Evolutionary conservation across 2,113 vertebrate genomes (phyloP).

Genomic region (Irena cyanogastra): DNA sequence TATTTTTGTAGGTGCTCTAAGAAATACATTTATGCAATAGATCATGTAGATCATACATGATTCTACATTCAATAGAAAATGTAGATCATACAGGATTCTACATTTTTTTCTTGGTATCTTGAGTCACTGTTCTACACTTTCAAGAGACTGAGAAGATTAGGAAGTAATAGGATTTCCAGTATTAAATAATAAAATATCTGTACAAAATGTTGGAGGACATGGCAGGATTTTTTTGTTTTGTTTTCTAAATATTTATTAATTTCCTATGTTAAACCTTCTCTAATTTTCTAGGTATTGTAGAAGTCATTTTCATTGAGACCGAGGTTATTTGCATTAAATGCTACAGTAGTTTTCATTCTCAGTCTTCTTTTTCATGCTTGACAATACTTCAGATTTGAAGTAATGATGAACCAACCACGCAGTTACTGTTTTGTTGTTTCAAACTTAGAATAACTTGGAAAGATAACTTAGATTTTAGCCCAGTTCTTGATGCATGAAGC

Average conservation of each 20-base stretch:
- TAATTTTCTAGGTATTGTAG: not conserved
- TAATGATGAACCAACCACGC: not conserved
- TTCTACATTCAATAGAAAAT: not conserved
- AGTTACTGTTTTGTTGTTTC: not conserved
- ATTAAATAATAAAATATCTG: not conserved
- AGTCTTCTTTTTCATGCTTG: not conserved
- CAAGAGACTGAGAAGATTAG: not conserved
- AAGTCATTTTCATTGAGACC: not conserved
- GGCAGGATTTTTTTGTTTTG: not conserved
- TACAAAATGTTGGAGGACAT: not conserved
- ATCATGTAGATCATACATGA: no score
- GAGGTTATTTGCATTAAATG: not conserved
- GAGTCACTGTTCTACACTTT: not conserved
- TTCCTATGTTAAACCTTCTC: not conserved
- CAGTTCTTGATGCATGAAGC: not conserved
- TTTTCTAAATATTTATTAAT: not conserved
- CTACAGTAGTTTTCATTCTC: not conserved
- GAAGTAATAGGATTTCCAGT: not conserved
- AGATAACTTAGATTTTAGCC: not conserved
- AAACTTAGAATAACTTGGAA: not conserved
- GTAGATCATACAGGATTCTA: not conserved
- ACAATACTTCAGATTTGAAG: not conserved
- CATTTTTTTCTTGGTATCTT: not conserved
- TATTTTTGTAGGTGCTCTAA: not conserved
- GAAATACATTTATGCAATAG: not conserved